These are phyloP conservation scores for Dasysyrphus albostriatus DNA, from an alignment of 2,888 invertebrate genomes.

Conservation along the genomic window DNA sequence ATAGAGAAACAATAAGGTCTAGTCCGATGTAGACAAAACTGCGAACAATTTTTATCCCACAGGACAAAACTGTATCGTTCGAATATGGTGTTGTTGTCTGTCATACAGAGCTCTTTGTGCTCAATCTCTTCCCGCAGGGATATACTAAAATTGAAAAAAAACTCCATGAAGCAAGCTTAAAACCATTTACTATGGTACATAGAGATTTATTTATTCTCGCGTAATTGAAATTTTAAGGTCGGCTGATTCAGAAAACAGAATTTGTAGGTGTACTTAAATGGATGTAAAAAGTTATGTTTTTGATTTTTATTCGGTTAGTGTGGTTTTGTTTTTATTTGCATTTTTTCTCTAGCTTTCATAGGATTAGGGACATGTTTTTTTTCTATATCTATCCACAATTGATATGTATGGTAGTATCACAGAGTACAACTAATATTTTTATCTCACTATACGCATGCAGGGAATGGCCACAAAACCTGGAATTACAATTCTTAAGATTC, in stretches of 20 bases:
- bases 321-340: constrained; percentile 48
- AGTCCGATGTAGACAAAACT: constrained; percentile 20
- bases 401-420: not conserved
- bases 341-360: not conserved
- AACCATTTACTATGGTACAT: constrained; percentile 2
- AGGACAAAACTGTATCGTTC: constrained; percentile 39
- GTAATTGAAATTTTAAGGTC: constrained; percentile 74
- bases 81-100: constrained; percentile 52
- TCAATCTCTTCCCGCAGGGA: constrained; percentile 40
- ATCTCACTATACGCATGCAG: too few species aligned
- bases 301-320: constrained; percentile 30
- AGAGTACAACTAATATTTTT: too few species aligned
- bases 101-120: constrained; percentile 33
- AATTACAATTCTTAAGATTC: too few species aligned
- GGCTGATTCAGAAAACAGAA: constrained; percentile 59
- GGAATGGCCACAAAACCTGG: too few species aligned
- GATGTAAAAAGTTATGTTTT: constrained; percentile 49
- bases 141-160: constrained; percentile 20
- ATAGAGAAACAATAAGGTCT: constrained; percentile 22
- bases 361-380: not conserved
- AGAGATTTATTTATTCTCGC: constrained; percentile 70
- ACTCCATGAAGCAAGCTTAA: constrained; percentile 31
- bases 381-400: not conserved
- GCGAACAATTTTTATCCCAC: constrained; percentile 54
- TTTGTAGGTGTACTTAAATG: constrained; percentile 64